Conservation (phyloP, 1,140 invertebrate species). For the Nixonia krombeini region DNA sequence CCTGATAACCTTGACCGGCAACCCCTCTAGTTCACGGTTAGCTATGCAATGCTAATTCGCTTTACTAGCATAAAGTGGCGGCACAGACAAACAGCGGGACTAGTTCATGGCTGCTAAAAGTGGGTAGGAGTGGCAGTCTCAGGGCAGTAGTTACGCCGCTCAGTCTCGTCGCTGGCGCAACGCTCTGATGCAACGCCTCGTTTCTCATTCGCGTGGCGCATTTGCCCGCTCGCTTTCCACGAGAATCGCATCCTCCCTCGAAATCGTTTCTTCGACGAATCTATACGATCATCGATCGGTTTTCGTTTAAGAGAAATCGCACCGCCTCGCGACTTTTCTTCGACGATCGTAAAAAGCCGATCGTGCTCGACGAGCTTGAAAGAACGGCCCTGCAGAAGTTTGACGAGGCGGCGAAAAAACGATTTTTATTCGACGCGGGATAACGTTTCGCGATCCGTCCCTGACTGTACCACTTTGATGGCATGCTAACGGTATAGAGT, state of each 20-base stretch:
- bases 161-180: slow-evolving; percentile 3
- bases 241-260: too few species aligned
- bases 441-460: slow-evolving; percentile 30
- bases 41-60: slow-evolving; percentile 42
- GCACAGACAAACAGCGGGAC: slow-evolving; percentile 36
- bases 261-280: too few species aligned
- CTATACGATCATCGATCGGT: too few species aligned
- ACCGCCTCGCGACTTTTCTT: too few species aligned
- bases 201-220: background rate
- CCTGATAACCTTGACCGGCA: slow-evolving; percentile 43
- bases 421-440: too few species aligned
- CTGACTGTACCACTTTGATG: slow-evolving; percentile 42
- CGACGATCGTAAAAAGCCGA: too few species aligned
- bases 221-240: too few species aligned
- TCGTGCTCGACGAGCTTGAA: too few species aligned
- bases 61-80: slow-evolving; percentile 41
- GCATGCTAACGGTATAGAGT: slow-evolving; percentile 39
- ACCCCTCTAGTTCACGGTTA: slow-evolving; percentile 43
- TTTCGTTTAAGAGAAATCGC: too few species aligned
- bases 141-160: background rate
- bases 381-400: too few species aligned
- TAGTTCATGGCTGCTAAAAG: slow-evolving; percentile 40
- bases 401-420: too few species aligned
- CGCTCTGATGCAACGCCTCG: slow-evolving; percentile 2
- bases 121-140: slow-evolving; percentile 39